Evolutionary conservation across 1,140 invertebrate species (phyloP), one percentile per base, ranked within the genome.

Genomic region (Hermetia illucens): DNA sequence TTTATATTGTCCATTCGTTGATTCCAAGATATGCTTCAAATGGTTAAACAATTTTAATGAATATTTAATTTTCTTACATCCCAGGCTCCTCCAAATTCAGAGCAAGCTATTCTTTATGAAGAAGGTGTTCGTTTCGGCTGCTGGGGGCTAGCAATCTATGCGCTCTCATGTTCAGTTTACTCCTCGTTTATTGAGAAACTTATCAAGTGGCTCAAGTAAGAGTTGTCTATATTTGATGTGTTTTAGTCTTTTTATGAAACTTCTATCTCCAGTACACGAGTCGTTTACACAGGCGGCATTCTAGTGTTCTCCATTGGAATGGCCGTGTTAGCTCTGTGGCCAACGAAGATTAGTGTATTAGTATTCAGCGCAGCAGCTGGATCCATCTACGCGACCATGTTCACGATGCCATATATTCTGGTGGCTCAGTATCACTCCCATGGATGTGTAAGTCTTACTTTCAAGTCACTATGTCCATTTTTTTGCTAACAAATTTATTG

Each of bases 321-420:
- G 82, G 61, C 81, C 31, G 51, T 79, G 19, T 74, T 89, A 69
- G 81, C 77, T 0, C 33, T 77, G 3, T 66, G 68, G 6, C 68
- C 74, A 35, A 71, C 77, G 39, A 74, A 69, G 34, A 63, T 66
- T 38, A 75, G 72, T n/a, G 79, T 82, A 2, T 70, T 84, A 9
- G 35, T 81, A 0, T 79, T 83, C 40, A 82, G 79, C 2, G 74
- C 72, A 51, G 72, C 77, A 2, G 79, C 80, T 4, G 85, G 85
- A 1, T 74, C 88, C 16, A 82, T 87, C 71, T 89, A 88, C 51
- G 80, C 83, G 3, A 87, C 84, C 0, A 59, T 88, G 4, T 88
- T 88, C 44, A 89, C 84, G 1, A 83, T 89, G 71, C 84, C 85
- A 12, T 88, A 86, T 51, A 61, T 88, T n/a, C 52, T 89, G 20